Conservation (phyloP, 2,888 invertebrate species). For the Agriopis marginaria region DNA sequence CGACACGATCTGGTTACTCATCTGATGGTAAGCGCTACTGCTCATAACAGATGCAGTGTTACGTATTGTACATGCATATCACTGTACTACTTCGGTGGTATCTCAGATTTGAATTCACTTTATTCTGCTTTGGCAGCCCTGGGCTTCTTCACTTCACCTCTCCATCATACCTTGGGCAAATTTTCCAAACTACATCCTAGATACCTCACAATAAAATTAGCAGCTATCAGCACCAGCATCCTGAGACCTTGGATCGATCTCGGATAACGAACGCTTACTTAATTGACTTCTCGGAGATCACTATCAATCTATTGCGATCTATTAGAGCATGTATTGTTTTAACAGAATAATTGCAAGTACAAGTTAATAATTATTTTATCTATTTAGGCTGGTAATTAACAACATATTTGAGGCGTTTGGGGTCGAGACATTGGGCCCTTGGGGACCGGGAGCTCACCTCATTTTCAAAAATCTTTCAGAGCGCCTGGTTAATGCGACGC, state of each 20-base stretch:
- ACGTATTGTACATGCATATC: no score
- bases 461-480: no score
- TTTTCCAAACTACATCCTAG: conserved; percentile 37
- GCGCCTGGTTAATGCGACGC: no score
- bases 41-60: no score
- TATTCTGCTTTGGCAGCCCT: not conserved
- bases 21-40: no score
- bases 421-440: no score
- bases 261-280: conserved; percentile 31
- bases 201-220: conserved; percentile 40
- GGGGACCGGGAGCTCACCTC: no score
- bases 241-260: conserved; percentile 41
- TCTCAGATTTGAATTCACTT: no score
- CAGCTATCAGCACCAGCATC: conserved; percentile 37
- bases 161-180: conserved; percentile 46
- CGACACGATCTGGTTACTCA: no score
- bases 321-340: conserved; percentile 31
- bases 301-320: conserved; percentile 34
- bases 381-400: not conserved
- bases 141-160: not conserved
- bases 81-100: no score
- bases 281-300: conserved; percentile 50
- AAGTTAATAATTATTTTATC: not conserved
- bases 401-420: no score
- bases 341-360: conserved; percentile 5